A percentile compares a stretch with the other conserved stretches of the same genome.
These are phyloP conservation scores for Polydrusus pterygomalis DNA, from an alignment of 2,888 invertebrate species.

Conservation along the genomic window DNA sequence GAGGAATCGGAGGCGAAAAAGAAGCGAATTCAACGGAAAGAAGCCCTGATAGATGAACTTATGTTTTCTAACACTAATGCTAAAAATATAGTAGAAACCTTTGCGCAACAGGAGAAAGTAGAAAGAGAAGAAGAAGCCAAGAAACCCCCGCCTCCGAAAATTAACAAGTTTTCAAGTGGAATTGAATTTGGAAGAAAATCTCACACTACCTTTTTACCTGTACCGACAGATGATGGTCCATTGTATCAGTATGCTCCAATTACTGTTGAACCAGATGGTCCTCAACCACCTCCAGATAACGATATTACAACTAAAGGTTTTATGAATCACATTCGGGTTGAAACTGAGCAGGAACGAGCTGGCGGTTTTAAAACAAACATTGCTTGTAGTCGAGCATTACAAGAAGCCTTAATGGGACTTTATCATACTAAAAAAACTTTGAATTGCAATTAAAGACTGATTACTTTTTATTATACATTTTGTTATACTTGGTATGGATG, in stretches of 20 bases:
- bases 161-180: slow-evolving; percentile 89
- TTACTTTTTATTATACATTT: neutral
- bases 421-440: slow-evolving; percentile 63
- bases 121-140: slow-evolving; percentile 72
- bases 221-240: slow-evolving; percentile 86
- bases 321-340: slow-evolving; percentile 83
- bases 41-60: slow-evolving; percentile 95
- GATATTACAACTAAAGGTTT: slow-evolving; percentile 82
- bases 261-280: slow-evolving; percentile 81
- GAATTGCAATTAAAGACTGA: neutral
- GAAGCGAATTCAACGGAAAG: slow-evolving; percentile 89
- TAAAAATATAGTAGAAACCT: slow-evolving; percentile 88
- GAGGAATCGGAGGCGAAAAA: slow-evolving; percentile 83
- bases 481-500: no score
- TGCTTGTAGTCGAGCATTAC: slow-evolving; percentile 90
- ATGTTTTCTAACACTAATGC: slow-evolving; percentile 95
- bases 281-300: slow-evolving; percentile 78
- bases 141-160: slow-evolving; percentile 71
- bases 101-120: slow-evolving; percentile 80
- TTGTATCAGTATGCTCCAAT: slow-evolving; percentile 81
- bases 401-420: slow-evolving; percentile 90
- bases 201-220: slow-evolving; percentile 78
- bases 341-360: slow-evolving; percentile 84
- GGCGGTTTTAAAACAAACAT: slow-evolving; percentile 90
- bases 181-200: slow-evolving; percentile 85